phyloP scores from a whole-genome alignment of 2,888 invertebrate species.

The Lordiphosa andalusiaca region DNA sequence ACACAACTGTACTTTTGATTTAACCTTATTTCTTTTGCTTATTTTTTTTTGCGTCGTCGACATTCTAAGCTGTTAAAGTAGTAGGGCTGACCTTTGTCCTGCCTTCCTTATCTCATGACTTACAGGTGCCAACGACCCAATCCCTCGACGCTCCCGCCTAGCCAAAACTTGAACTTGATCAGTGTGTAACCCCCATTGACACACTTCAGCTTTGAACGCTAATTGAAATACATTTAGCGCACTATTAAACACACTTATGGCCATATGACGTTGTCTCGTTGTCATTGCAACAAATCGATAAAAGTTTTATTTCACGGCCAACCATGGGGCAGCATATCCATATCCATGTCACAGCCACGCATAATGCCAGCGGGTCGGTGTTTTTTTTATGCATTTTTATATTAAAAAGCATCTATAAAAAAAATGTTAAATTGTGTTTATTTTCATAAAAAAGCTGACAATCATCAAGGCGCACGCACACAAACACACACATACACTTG shows the following conservation, averaged over 20 bases:
- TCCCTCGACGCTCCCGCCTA: not conserved
- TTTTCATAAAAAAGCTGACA: conserved; percentile 39
- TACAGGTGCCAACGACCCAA: conserved; percentile 45
- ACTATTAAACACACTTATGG: conserved; percentile 70
- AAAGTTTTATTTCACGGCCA: conserved; percentile 26
- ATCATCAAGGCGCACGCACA: conserved; percentile 34
- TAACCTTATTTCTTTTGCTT: conserved; percentile 75
- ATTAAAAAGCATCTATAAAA: conserved; percentile 59
- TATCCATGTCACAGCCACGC: conserved; percentile 1
- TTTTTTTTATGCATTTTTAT: conserved; percentile 22
- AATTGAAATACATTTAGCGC: conserved; percentile 69
- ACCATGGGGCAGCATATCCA: conserved; percentile 7
- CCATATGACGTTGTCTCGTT: conserved; percentile 33
- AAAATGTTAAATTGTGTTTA: conserved; percentile 56
- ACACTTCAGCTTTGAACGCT: conserved; percentile 52
- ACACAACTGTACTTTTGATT: conserved; percentile 79
- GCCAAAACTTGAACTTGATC: conserved; percentile 26
- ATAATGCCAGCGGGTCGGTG: not conserved
- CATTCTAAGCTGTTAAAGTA: conserved; percentile 36
- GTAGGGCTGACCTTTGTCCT: conserved; percentile 4
- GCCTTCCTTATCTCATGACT: conserved; percentile 2
- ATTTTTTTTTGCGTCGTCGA: conserved; percentile 58
- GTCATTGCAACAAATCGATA: conserved; percentile 59
- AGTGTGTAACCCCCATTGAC: conserved; percentile 31
- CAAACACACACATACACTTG: conserved; percentile 17